A percentile compares a stretch with the other conserved stretches of the same genome.
Conservation (phyloP, 2,888 invertebrate species). For the Clunio marinus region DNA sequence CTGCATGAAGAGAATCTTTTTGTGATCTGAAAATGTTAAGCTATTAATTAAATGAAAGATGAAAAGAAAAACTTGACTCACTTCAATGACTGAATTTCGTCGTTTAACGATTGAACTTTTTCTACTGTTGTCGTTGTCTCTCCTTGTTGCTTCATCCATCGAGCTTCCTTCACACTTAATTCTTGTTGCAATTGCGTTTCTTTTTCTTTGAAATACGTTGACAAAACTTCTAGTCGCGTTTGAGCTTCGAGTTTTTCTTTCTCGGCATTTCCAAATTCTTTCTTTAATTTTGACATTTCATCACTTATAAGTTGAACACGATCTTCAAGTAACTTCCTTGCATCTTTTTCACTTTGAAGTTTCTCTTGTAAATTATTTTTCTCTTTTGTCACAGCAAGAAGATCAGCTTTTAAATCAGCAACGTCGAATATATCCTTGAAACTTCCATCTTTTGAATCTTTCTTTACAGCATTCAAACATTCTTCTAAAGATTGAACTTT, state of each 20-base stretch:
- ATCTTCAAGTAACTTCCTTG: constrained; percentile 52
- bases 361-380: constrained; percentile 52
- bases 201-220: constrained; percentile 85
- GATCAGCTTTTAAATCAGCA: constrained; percentile 58
- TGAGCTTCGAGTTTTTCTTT: constrained; percentile 70
- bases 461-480: constrained; percentile 51
- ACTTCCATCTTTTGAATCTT: constrained; percentile 49
- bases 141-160: constrained; percentile 75
- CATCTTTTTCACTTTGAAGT: constrained; percentile 52
- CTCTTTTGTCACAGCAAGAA: constrained; percentile 56
- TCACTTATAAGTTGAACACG: constrained; percentile 51
- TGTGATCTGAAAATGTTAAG: constrained; percentile 51
- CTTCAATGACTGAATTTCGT: constrained; percentile 76
- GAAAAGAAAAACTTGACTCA: constrained; percentile 49
- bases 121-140: constrained; percentile 77
- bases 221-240: constrained; percentile 78
- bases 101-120: constrained; percentile 70
- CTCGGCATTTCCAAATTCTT: constrained; percentile 61
- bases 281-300: constrained; percentile 56
- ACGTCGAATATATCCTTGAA: constrained; percentile 56
- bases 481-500: constrained; percentile 53
- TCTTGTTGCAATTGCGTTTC: constrained; percentile 84
- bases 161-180: constrained; percentile 66
- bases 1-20: constrained; percentile 66
- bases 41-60: background rate